A percentile compares a stretch with the other conserved stretches of the same genome.
Evolutionary conservation across 2,888 invertebrate species (phyloP).

Genomic region (Trichopoda pennipes): DNA sequence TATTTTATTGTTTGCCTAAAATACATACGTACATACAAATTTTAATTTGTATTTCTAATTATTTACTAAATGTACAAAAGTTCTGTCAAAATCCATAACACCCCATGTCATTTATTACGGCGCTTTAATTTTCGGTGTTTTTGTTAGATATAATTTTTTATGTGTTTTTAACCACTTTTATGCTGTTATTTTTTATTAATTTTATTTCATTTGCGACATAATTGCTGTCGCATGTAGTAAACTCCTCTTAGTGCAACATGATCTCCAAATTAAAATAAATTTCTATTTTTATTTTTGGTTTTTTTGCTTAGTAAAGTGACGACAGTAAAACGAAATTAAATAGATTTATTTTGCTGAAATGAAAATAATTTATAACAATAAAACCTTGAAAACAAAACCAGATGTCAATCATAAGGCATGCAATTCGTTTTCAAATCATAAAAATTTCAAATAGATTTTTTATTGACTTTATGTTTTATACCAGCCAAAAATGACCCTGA

Average conservation of each 20-base stretch:
- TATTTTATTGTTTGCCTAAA: too few relatives aligned
- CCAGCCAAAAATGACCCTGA: conserved; percentile 34
- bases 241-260: conserved; percentile 6
- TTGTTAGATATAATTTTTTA: background rate
- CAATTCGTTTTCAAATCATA: conserved; percentile 30
- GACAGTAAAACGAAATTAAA: conserved; percentile 13
- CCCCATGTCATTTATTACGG: conserved; percentile 19
- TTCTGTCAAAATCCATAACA: conserved; percentile 20
- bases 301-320: background rate
- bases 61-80: background rate
- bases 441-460: conserved; percentile 12
- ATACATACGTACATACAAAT: background rate
- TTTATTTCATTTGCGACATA: too few relatives aligned
- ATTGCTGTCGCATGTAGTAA: background rate
- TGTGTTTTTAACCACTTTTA: background rate
- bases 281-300: too few relatives aligned
- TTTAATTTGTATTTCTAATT: background rate
- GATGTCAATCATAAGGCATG: conserved; percentile 47
- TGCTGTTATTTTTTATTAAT: background rate
- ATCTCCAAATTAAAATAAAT: background rate
- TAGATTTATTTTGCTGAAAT: conserved; percentile 12
- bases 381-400: conserved; percentile 46
- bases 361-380: background rate
- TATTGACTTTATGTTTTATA: background rate
- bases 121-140: background rate